Evolutionary conservation across 2,888 invertebrate genomes (phyloP).

Genomic region (Nephrotoma guestfalica): DNA sequence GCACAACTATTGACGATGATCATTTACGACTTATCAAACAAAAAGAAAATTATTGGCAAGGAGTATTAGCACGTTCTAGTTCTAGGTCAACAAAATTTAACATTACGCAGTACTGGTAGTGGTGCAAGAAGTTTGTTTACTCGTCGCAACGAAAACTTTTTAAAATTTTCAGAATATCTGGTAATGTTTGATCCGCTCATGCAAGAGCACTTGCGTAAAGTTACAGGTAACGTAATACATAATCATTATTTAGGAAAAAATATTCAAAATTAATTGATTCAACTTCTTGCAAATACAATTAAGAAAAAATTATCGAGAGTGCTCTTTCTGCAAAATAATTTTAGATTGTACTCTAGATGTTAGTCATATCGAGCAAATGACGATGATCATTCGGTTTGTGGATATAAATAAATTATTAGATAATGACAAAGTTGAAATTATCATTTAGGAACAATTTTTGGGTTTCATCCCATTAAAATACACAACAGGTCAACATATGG

Average conservation of each 20-base stretch:
- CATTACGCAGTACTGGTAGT: neutral
- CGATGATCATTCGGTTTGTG: no score
- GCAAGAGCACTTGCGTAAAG: neutral
- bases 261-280: neutral
- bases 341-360: no score
- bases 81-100: constrained; percentile 5
- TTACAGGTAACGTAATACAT: neutral
- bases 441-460: no score
- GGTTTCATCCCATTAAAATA: no score
- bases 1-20: constrained; percentile 1
- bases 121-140: neutral
- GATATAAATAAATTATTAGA: no score
- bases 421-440: no score
- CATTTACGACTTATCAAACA: neutral
- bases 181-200: neutral
- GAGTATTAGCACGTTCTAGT: no score
- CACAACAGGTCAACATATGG: no score
- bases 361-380: no score
- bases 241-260: neutral
- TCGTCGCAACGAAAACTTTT: constrained; percentile 5
- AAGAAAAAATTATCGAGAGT: neutral
- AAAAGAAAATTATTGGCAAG: no score
- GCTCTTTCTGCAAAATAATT: no score
- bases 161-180: no score
- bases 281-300: constrained; percentile 2